Base-by-base conservation (phyloP, 1,140 invertebrate genomes). In the Lepidotrigona ventralis region DNA sequence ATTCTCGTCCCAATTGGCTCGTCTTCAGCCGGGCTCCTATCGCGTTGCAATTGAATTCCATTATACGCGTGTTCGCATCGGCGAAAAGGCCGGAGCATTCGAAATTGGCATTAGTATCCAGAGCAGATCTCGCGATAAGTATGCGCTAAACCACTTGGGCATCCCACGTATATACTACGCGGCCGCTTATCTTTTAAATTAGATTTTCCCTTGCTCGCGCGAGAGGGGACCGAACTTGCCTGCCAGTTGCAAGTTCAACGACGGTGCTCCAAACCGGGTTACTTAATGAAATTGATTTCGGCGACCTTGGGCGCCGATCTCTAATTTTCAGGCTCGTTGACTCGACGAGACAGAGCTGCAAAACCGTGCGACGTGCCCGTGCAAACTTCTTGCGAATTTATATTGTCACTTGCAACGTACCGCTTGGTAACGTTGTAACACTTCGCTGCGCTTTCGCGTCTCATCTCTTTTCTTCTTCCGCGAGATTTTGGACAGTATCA, bases 111-210 rank as follows among this genome's bases (percentile, higher is more conserved):
- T 64, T 74, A 75, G 75, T 86, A 70, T 78, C 71, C 70, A 46
- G 58, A 69, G 54, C 74, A 77, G 81, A 77, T 82, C 66, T 76
- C 21, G 46, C 66, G 87, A 88, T 86, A 88, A 88, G 66, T 86
- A 88, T 83, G 63, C 73, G 72, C 74, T 86, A 86, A 88, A 86
- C 77, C 70, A 63, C 33, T 63, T 33, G 64, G 77, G 74, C 70
- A 86, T 81, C 68, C 60, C 23, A 33, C 46, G 60, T 29, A 74
- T 69, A 79, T 39, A 46, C 39, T 8, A 33, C 15, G 54, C 64
- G 51, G 78, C n/a, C 54, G 84, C 88, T 90, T 86, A 90, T 91
- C 87, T 88, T 84, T 89, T 77, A 84, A 89, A 90, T 90, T 89
- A 89, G 85, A 89, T 90, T 91, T 86, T 70, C 73, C 71, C 71